Evolutionary conservation across 2,888 invertebrate species (phyloP), one percentile per base, ranked within the genome.

Genomic region (Metopia argyrocephala): DNA sequence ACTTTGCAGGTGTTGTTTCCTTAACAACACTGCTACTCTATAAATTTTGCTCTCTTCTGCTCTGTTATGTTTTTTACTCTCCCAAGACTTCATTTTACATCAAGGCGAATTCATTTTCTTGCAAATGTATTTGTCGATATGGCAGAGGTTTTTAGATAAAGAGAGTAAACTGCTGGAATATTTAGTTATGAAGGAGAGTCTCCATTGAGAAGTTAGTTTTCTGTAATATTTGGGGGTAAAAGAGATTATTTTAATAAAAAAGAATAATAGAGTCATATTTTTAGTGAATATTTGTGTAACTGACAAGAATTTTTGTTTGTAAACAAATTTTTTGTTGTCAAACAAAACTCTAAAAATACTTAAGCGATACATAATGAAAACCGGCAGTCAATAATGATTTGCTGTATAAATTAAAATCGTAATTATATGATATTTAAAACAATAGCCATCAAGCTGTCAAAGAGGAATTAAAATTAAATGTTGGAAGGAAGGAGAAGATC

Each of bases 1-100:
- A 50, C 57, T 28, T 45, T 69, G 80, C 80, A 80, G 80, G 80
- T 80, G 66, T 57, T 71, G 69, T 18, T 57, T 56, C 12, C 38
- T 38, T 38, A 12, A 15, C 38, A 38, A 15, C 2, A 3, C 38
- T 15, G 0, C 1, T n/a, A 54, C 57, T 61, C 61, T 68, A 20
- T 0, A n/a, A n/a, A n/a, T n/a, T 20, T 9, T 5, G 6, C 4
- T 25, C 48, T 25, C 28, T 31, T n/a, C n/a, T 25, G 4, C 50
- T 56, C 69, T 76, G 52, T 20, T 3, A 15, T 28, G 27, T 28
- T 15, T 6, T n/a, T 2, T n/a, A 23, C 38, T 66, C 12, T 62
- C 57, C 20, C 18, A 31, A 5, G 2, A 0, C 5, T 52, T 20
- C 6, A 3, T 18, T 5, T 45, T 18, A 9, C 38, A 38, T 54